Evolutionary conservation across 2,113 vertebrate species (phyloP), one percentile per base, ranked within the genome.

Genomic region (Porphyrio hochstetteri): DNA sequence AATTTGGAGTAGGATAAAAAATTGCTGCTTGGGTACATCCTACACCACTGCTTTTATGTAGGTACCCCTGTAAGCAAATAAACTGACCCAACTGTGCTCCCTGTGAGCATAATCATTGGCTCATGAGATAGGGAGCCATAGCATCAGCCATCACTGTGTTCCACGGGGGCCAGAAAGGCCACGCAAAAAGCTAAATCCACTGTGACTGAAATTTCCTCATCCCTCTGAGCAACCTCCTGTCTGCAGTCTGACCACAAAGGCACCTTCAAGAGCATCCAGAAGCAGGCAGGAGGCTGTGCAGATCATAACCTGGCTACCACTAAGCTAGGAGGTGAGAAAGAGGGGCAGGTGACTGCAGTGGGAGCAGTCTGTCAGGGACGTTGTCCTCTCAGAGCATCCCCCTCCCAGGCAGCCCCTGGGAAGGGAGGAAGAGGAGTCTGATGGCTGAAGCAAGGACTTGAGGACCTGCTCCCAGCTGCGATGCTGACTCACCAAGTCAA

Each of bases 281-380:
- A 84, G 46, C 0, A 1, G 55, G 59, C 27, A 77, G 60, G 50
- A 89, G 27, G 24, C 27, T 0, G 0, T 44, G 23, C 24, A 77
- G 59, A 56, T 53, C 40, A 28, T 24, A 77, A 83, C 44, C 38
- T 67, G 77, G 27, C 27, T 55, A 36, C 55, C 28, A 28, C 33
- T 52, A 44, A n/a, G 14, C 52, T 20, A 63, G 23, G 35, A 78
- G 65, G 52, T 11, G 35, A 59, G 5, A 86, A 13, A 75, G 31
- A 42, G 57, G 33, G 57, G 10, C 48, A 90, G 31, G 16, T 29
- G 33, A 59, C 29, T 40, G n/a, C 1, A 7, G 38, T 79, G 38
- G 33, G 38, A 82, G 9, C 21, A 44, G 25, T 31, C 38, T 5
- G 1, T 13, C 4, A 8, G 33, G 33, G 19, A 65, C 40, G 44